Evolutionary conservation across 2,888 invertebrate species (phyloP), one percentile per base, ranked within the genome.

Genomic region (Halocaridina rubra): DNA sequence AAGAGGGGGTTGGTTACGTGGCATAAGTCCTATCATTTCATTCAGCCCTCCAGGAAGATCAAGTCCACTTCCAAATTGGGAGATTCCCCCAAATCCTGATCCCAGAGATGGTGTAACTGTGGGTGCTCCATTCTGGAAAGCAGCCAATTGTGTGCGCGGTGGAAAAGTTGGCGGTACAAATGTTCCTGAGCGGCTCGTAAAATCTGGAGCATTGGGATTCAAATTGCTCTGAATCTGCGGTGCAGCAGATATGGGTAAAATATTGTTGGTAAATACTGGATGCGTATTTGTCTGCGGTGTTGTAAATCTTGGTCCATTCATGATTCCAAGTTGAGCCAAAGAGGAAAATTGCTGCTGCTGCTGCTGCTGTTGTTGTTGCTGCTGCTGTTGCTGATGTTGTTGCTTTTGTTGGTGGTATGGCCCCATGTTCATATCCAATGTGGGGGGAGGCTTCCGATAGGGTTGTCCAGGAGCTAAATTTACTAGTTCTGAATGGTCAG

Each of bases 191-290:
- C 92, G 91, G 87, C 93, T 93, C 0, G 94, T 93, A 90, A 96
- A 96, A 89, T 95, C 95, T 0, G 96, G 95, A 3, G 96, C 95
- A 89, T 96, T 94, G 0, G 96, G 95, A 91, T 96, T 96, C 59
- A 96, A 92, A 80, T 95, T 93, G 59, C 88, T 88, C 59, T 88
- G 88, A 39, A 88, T 88, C 59, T 86, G 88, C n/a, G 88, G 86
- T n/a, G 88, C 77, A 27, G 88, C 84, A 67, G 88, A 88, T n/a
- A 88, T 86, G 8, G 88, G 86, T 33, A 84, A 13, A n/a, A 86
- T 84, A 72, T 86, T 88, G 69, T 80, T 85, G 24, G 84, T 81
- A 53, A 86, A 88, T 27, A 88, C 88, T 27, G 84, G 84, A 39
- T 86, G 88, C 5, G 88, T 80, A 27, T 86, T 88, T 24, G 88